Base-by-base conservation (phyloP, 2,797 vertebrate species). In the Siniperca obscura region DNA sequence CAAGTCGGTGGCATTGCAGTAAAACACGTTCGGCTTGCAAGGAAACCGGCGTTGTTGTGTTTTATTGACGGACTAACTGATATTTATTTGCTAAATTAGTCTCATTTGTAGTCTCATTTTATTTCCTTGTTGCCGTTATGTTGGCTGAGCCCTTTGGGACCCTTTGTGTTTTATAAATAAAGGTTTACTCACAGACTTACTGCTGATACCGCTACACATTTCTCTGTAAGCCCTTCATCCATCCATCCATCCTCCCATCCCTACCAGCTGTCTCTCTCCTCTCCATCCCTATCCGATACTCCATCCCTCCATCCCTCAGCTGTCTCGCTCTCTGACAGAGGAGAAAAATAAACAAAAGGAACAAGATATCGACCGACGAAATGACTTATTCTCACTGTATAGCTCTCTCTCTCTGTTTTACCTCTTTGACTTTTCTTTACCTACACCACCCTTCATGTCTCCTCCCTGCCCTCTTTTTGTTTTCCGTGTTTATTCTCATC, bases 101-200 rank as follows among this genome's bases (percentile, higher is more conserved):
- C 2, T 27, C 27, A 2, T 27, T 27, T 27, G 27, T 27, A 27
- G 27, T n/a, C n/a, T 27, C 3, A 14, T 46, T 46, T 27, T 25
- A 11, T 42, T 6, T 60, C 25, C 30, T n/a, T 38, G 25, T 4
- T n/a, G 57, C 30, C 16, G 74, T 48, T 22, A 0, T 21, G 68
- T 0, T 52, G 77, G 55, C 77, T 81, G 83, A 70, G 44, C 40
- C 16, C 22, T 38, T 13, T 7, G 36, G 40, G 74, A 74, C 65
- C 64, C 38, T 67, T 44, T 60, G 55, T 67, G 70, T 75, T 27
- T 73, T 84, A 84, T 81, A 82, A 84, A 87, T 84, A 80, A 85
- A 76, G 75, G 21, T 79, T 71, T 68, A 52, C 7, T 67, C 66
- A 74, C 59, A 73, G 64, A 30, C 65, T 66, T 52, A 22, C 60